Base-by-base conservation (phyloP, 1,140 invertebrate genomes). In the Heliconius melpomene region DNA sequence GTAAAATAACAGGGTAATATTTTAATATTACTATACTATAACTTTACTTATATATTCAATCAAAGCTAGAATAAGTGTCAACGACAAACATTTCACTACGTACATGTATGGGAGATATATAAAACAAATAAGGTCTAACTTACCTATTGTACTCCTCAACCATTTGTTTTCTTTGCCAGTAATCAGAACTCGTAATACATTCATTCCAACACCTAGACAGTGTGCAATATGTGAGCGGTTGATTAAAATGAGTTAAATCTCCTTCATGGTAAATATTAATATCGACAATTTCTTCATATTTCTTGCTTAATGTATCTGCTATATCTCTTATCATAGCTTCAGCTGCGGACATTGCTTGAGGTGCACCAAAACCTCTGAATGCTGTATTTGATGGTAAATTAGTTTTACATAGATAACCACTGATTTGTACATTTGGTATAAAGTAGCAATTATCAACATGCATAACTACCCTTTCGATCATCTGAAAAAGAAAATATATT, bases 381-480 rank as follows among this genome's bases (percentile, higher is more conserved):
- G 97, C 97, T 0, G 97, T 97, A 87, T 97, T 98, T 0, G 97
- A 96, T 7, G 96, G 95, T 70, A 97, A 86, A 94, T 97, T 97
- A 1, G 97, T 97, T 88, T 95, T 96, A 82, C 97, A 97, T 9
- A 95, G 82, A 79, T 95, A 95, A 7, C 95, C 96, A 66, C 89
- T 92, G 8, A 96, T 90, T 83, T 94, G 89, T 18, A 95, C 85
- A 72, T 95, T 95, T 60, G 96, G 96, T 84, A 97, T 95, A 75
- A 93, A 94, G 85, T 97, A 97, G 26, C 95, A 93, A 87, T 97
- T 97, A 81, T 96, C 95, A 73, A 95, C 94, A 85, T 97, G 96
- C 50, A 95, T 94, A 82, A 97, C 88, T 0, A 96, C 95, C 81
- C 96, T 95, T 81, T 96, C 95, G 72, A 97, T 82, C 79, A 97